These are phyloP conservation scores for Pilophorus perplexus DNA, from an alignment of 2,888 invertebrate genomes.

Conservation along the genomic window DNA sequence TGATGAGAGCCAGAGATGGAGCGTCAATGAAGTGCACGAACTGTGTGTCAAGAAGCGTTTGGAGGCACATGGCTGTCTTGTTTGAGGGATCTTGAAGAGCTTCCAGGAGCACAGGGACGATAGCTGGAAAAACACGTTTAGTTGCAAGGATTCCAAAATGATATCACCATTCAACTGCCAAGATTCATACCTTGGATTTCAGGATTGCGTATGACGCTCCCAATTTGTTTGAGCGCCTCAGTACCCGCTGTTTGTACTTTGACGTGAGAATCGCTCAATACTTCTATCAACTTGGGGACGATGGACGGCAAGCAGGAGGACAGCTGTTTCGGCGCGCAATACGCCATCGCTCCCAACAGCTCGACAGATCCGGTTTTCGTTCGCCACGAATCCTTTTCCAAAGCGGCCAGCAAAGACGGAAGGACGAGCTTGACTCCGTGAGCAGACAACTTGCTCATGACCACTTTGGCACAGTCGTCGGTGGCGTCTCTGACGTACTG, in stretches of 20 bases:
- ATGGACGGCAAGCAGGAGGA: slow-evolving; percentile 97
- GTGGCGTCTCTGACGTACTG: slow-evolving; percentile 95
- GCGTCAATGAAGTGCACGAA: slow-evolving; percentile 99
- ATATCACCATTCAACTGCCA: too few species aligned
- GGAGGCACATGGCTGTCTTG: slow-evolving; percentile 89
- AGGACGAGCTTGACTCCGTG: slow-evolving; percentile 97
- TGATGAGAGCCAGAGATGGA: slow-evolving; percentile 95
- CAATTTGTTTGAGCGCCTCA: slow-evolving; percentile 92
- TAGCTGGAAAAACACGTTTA: slow-evolving; percentile 56
- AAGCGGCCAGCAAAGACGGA: slow-evolving; percentile 85
- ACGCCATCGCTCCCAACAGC: slow-evolving; percentile 95
- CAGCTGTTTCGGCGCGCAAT: slow-evolving; percentile 97
- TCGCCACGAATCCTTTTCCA: slow-evolving; percentile 98
- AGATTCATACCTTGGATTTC: slow-evolving; percentile 76
- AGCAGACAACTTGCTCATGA: slow-evolving; percentile 90
- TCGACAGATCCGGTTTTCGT: slow-evolving; percentile 97
- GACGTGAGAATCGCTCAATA: slow-evolving; percentile 94
- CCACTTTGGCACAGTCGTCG: slow-evolving; percentile 92
- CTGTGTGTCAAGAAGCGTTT: slow-evolving; percentile 88
- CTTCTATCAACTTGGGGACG: slow-evolving; percentile 95
- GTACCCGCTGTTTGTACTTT: slow-evolving; percentile 96
- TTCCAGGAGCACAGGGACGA: slow-evolving; percentile 79
- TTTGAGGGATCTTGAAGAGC: slow-evolving; percentile 95
- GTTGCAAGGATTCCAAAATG: not conserved
- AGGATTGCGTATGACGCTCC: slow-evolving; percentile 96